Evolutionary conservation across 2,888 invertebrate genomes (phyloP), one percentile per base, ranked within the genome.

Genomic region (Drosophila maculinotata): DNA sequence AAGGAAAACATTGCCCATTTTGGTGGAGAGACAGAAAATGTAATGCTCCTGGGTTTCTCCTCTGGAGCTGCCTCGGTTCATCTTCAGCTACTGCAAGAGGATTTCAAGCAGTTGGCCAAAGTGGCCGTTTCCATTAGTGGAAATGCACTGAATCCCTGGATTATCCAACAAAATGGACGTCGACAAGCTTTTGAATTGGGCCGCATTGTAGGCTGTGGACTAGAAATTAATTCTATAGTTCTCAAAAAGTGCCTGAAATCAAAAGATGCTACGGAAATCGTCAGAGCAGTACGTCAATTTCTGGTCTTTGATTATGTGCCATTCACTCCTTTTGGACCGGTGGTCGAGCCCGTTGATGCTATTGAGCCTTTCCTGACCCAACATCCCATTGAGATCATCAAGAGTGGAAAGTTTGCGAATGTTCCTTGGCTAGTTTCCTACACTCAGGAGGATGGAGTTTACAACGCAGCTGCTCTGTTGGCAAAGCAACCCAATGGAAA

Each of bases 41-140:
- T 96, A 28, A 94, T 95, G 0, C 89, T 96, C 2, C 90, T 93
- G 0, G 96, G 96, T 2, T 93, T 94, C 84, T 95, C 96, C 3
- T 95, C 96, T 0, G 96, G 96, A 0, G 95, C 94, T 26, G 95
- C 94, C 3, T 95, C 95, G 75, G 95, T 95, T 0, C 95, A 96
- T 88, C 93, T 95, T 68, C 96, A 96, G 70, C 93, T 94, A 71
- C 76, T 96, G 10, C 94, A 95, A 0, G 93, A 94, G 9, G 58
- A 81, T 4, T 76, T 89, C 1, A 44, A 58, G 10, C 47, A 76
- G 2, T 3, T 87, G 15, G 87, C 76, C 1, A 80, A 63, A 3
- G 81, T 25, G 3, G 81, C 69, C 0, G 41, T 58, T 1, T 95
- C 95, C 0, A 93, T 94, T 87, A 96, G 96, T 81, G 96, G 96